These are phyloP conservation scores for Sinocyclocheilus rhinocerous DNA, from an alignment of 2,113 vertebrate species.

Conservation along the genomic window DNA sequence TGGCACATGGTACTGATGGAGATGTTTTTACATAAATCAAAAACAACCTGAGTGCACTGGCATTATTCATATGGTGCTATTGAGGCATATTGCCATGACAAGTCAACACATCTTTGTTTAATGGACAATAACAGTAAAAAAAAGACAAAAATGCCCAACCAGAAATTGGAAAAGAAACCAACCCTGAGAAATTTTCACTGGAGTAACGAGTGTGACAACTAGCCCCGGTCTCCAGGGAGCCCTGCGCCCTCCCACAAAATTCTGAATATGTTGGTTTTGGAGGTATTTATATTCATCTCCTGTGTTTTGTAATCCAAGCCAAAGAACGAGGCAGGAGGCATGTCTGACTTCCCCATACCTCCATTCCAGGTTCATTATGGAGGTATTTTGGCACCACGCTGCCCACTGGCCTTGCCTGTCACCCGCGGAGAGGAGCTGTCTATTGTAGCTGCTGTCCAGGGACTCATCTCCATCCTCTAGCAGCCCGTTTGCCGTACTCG, in stretches of 20 bases:
- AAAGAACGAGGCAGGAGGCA: not conserved
- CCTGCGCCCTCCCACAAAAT: not conserved
- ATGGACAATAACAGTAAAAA: not conserved
- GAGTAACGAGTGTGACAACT: not conserved
- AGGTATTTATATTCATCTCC: not conserved
- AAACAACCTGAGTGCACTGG: not conserved
- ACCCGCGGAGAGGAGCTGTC: conserved; percentile 22
- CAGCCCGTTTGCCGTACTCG: conserved; percentile 2
- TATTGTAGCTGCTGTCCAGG: conserved; percentile 20
- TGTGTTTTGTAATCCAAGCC: conserved; percentile 5
- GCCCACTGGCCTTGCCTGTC: conserved; percentile 47
- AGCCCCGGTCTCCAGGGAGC: not conserved
- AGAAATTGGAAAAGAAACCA: not conserved
- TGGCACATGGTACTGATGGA: not conserved
- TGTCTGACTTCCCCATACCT: not conserved
- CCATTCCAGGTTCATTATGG: conserved; percentile 38
- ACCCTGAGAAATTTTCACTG: not conserved
- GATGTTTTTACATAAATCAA: conserved; percentile 10
- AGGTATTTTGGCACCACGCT: conserved; percentile 32
- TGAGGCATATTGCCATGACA: not conserved
- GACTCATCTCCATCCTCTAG: conserved; percentile 15
- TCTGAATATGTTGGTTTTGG: not conserved
- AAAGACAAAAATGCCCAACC: not conserved
- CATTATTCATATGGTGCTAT: not conserved
- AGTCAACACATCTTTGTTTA: not conserved